Percentiles rank a stretch among this genome's conserved stretches.
phyloP scores from a whole-genome alignment of 2,113 vertebrate genomes.

The Sminthopsis crassicaudata region DNA sequence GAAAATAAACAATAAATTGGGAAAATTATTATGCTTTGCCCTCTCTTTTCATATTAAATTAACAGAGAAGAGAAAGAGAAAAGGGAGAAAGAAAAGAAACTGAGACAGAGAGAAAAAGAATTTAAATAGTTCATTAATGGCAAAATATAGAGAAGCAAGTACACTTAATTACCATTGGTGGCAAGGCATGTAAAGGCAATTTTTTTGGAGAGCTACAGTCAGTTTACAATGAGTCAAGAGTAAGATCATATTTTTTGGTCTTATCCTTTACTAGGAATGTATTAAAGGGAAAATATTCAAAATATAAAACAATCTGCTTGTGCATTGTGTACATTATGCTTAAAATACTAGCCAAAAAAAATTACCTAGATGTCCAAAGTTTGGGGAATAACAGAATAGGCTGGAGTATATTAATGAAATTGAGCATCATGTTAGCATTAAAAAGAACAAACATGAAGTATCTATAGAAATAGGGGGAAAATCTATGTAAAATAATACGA shows the following conservation, averaged over 20 bases:
- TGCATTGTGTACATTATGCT: not conserved
- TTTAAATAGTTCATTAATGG: not conserved
- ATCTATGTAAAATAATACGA: not conserved
- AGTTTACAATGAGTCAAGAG: not conserved
- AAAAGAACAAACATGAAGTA: not conserved
- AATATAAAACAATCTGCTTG: not conserved
- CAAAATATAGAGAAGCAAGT: not conserved
- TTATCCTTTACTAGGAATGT: not conserved
- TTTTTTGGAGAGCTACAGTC: not conserved
- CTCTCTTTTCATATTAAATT: not conserved
- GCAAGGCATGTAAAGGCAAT: not conserved
- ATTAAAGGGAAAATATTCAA: not conserved
- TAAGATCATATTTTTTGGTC: not conserved
- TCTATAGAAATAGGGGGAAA: not conserved
- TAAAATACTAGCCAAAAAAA: not conserved
- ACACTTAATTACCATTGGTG: not conserved
- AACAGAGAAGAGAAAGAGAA: not conserved
- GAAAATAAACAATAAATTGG: not conserved
- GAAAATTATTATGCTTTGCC: not conserved
- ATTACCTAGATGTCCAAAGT: not conserved
- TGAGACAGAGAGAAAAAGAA: not conserved
- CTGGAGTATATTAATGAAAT: not conserved
- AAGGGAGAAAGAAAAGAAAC: not conserved
- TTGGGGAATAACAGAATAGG: not conserved
- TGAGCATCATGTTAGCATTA: not conserved